phyloP scores from a whole-genome alignment of 2,113 vertebrate genomes.

The Halcyon senegalensis region DNA sequence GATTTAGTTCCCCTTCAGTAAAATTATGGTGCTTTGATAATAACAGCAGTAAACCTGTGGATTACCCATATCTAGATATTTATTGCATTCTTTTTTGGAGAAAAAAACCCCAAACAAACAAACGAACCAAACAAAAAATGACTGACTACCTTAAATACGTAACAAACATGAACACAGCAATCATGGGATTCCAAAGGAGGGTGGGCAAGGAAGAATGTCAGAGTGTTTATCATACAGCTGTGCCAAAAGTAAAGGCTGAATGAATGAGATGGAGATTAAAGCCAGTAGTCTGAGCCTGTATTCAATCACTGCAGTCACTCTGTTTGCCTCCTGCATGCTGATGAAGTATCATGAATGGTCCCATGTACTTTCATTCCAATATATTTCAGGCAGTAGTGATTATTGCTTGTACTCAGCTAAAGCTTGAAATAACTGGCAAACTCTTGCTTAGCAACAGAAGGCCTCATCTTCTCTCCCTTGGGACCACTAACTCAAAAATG shows the following conservation, averaged over 20 bases:
- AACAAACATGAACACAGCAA: constrained; percentile 38
- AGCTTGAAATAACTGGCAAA: constrained; percentile 76
- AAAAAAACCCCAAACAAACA: too few relatives aligned
- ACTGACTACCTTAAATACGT: not conserved
- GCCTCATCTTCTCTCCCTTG: constrained; percentile 58
- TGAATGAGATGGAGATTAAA: constrained; percentile 92
- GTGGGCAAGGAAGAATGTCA: constrained; percentile 73
- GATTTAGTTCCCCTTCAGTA: not conserved
- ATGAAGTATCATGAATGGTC: constrained; percentile 88
- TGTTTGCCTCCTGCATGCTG: constrained; percentile 89
- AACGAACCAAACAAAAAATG: too few relatives aligned
- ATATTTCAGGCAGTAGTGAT: constrained; percentile 78
- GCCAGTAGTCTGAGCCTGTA: constrained; percentile 87
- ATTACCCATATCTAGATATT: not conserved
- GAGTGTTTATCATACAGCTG: constrained; percentile 90
- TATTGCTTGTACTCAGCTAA: constrained; percentile 77
- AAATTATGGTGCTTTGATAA: not conserved
- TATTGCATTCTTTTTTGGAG: not conserved
- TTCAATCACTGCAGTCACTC: constrained; percentile 87
- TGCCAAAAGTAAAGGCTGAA: constrained; percentile 83
- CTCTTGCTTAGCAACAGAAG: constrained; percentile 74
- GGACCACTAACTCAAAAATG: constrained; percentile 56
- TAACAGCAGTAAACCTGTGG: not conserved
- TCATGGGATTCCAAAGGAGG: constrained; percentile 66
- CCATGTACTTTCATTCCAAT: constrained; percentile 82